Base-by-base conservation (phyloP, 2,113 vertebrate species). In the Lanius ludovicianus region DNA sequence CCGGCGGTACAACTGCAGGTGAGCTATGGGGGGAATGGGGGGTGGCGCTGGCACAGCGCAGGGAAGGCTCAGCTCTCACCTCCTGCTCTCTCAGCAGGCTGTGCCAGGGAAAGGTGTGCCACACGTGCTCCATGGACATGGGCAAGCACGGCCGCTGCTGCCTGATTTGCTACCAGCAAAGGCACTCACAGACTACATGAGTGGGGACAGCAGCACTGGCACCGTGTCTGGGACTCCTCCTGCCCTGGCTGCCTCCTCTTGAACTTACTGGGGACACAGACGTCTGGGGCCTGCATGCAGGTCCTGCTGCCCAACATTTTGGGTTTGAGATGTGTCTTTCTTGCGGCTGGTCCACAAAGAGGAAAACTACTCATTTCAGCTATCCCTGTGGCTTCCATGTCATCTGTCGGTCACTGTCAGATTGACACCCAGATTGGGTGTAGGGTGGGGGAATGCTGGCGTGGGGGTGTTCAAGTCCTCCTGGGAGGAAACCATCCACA, bases 1-100 rank as follows among this genome's bases (percentile, higher is more conserved):
- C 73, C 97, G 98, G 41, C 82, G 95, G 24, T 98, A 98, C 76
- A 95, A 42, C 15, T 98, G 98, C 98, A 98, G 98, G 98, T 98
- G 95, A 86, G 97, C 52, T 63, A 4, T 2, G 10, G 22, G 39
- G 20, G 23, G 18, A 27, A 9, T 7, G 1, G 5, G n/a, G 16
- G 16, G 8, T 24, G 73, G 27, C 24, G 2, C 31, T 0, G 2
- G 50, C 27, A 15, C 25, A 21, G 59, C 6, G 25, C 28, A 0
- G 3, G 56, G 21, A 6, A 22, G 53, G 46, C 59, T 70, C 2
- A 1, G 73, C n/a, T 62, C 60, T 86, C 74, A 87, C 27, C 4
- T 0, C 35, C 59, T 9, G 4, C 25, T 87, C 33, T 89, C 49
- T 63, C 5, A 1, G 37, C 94, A 98, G 98, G 88, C 69, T 97